Base-by-base conservation (phyloP, 2,113 vertebrate species). In the Empidonax alnorum region DNA sequence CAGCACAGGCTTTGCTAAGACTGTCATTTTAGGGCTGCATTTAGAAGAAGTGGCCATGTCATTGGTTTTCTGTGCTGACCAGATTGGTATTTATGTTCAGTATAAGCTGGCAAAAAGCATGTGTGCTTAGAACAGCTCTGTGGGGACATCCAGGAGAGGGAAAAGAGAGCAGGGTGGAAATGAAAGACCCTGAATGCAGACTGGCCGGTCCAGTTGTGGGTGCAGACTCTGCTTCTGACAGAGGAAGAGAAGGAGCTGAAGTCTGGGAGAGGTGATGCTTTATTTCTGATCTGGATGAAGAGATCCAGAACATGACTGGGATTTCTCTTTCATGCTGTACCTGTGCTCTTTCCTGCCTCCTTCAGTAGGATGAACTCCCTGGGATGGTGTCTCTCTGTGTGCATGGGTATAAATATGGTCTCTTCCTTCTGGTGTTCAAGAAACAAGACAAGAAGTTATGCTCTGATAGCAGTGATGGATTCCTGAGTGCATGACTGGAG, bases 181-280 rank as follows among this genome's bases (percentile, higher is more conserved):
- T 46, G 31, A 27, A 91, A 50, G 50, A 62, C 20, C 33, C 16
- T 71, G 12, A 71, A 44, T 53, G 39, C 49, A 53, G 42, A 46
- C 12, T 1, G 5, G 14, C 1, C 3, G 5, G 14, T 1, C 3
- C 19, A 8, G 5, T 35, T 75, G 30, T 44, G 27, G 27, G 5
- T 61, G 35, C 49, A 19, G 35, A 18, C 16, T 75, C 10, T 10
- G 12, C 23, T 79, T 6, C 31, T 75, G 47, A 46, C 15, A 69
- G 35, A 39, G 41, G 46, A 89, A 56, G 22, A 41, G n/a, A 55
- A 67, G 50, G 35, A 67, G 18, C 33, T 87, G 42, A 78, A 41
- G 24, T 37, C 30, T 72, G 16, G 10, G 37, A 68, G 62, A 42
- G 14, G 19, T 25, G 62, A 53, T 68, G 41, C 12, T 52, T 6